These are phyloP conservation scores for Lytechinus variegatus DNA, from an alignment of 35 echinoderm and acorn worm genomes.

Conservation along the genomic window DNA sequence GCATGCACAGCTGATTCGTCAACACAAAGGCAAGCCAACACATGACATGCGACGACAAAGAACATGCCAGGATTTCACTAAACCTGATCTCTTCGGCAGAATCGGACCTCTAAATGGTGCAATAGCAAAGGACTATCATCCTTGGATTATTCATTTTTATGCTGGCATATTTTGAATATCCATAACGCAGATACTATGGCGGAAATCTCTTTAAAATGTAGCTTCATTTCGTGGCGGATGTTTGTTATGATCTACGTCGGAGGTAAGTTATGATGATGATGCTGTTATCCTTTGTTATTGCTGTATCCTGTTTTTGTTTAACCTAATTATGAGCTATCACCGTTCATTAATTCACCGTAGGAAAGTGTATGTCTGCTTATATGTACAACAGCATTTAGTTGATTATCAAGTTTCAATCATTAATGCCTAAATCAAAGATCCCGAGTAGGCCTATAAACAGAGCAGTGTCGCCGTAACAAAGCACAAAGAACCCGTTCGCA, in stretches of 20 bases:
- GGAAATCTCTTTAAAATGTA: not conserved
- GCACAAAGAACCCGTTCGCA: too few species aligned
- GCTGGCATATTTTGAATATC: not conserved
- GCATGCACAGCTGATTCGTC: not conserved
- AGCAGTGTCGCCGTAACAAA: too few species aligned
- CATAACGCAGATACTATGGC: not conserved
- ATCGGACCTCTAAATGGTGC: not conserved
- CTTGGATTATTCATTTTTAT: not conserved
- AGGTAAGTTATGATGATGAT: not conserved
- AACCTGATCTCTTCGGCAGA: not conserved
- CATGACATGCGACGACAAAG: constrained; percentile 6
- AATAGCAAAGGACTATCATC: not conserved
- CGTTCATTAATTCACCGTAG: not conserved
- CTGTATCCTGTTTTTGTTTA: not conserved
- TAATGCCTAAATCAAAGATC: too few species aligned
- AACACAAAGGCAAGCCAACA: not conserved
- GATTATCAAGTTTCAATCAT: too few species aligned
- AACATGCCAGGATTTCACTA: not conserved
- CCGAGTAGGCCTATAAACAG: too few species aligned
- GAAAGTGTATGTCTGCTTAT: not conserved
- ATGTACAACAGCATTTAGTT: too few species aligned
- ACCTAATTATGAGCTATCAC: not conserved
- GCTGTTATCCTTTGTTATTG: constrained; percentile 2
- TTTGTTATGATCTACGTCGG: not conserved
- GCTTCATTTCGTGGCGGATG: not conserved